Conservation (phyloP, 2,797 vertebrate species). For the Syngnathus rostellatus region DNA sequence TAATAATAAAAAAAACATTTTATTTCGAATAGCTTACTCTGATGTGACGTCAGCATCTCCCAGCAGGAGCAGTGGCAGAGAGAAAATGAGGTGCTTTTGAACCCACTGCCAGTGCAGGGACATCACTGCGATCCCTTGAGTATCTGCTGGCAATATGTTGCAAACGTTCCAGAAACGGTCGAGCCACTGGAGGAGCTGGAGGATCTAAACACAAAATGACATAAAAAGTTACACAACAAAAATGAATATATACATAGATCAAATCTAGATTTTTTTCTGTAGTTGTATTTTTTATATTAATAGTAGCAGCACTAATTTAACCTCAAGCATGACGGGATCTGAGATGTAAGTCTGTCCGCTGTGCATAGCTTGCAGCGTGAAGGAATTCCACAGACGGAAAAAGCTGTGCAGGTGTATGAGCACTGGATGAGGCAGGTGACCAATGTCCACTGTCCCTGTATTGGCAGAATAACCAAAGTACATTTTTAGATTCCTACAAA, state of each 20-base stretch:
- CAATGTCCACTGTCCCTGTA: slow-evolving; percentile 80
- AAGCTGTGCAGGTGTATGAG: slow-evolving; percentile 85
- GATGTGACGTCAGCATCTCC: slow-evolving; percentile 67
- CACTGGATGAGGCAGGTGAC: slow-evolving; percentile 80
- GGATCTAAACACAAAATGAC: slow-evolving; percentile 45
- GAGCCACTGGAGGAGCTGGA: slow-evolving; percentile 76
- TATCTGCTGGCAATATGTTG: slow-evolving; percentile 73
- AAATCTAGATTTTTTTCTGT: not conserved
- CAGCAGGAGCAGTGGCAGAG: slow-evolving; percentile 76
- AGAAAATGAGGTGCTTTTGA: slow-evolving; percentile 79
- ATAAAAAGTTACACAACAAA: too few relatives aligned
- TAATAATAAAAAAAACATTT: not conserved
- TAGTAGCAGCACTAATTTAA: slow-evolving; percentile 5
- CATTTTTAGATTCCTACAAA: not conserved
- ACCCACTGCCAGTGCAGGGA: slow-evolving; percentile 98
- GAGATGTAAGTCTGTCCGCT: slow-evolving; percentile 76
- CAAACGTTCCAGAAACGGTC: slow-evolving; percentile 86
- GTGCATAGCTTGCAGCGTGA: slow-evolving; percentile 77
- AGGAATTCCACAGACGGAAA: slow-evolving; percentile 84
- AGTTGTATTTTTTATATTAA: not conserved
- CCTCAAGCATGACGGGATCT: slow-evolving; percentile 75
- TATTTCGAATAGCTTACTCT: slow-evolving; percentile 65
- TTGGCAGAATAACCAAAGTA: slow-evolving; percentile 5
- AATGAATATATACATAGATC: too few relatives aligned
- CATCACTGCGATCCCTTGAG: slow-evolving; percentile 76